These are phyloP conservation scores for Gadus chalcogrammus DNA, from an alignment of 2,113 vertebrate species.

Conservation along the genomic window DNA sequence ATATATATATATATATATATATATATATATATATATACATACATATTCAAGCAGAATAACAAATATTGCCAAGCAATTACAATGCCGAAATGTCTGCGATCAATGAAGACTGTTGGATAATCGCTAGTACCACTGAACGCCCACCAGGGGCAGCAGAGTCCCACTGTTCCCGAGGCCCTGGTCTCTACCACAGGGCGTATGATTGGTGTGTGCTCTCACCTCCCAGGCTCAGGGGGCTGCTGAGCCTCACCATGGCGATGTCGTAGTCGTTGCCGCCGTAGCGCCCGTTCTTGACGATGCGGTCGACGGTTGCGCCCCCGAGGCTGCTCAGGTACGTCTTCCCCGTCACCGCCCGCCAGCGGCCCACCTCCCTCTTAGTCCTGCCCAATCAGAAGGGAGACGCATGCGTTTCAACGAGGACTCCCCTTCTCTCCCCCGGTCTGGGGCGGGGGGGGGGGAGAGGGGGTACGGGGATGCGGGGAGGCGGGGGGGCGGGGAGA, in stretches of 20 bases:
- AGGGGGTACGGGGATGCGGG: background rate
- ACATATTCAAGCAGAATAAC: too few species aligned
- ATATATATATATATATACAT: too few species aligned
- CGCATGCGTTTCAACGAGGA: background rate
- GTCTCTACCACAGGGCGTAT: background rate
- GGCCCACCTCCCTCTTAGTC: conserved; percentile 52
- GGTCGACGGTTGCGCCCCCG: conserved; percentile 72
- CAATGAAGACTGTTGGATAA: too few species aligned
- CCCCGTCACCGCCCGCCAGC: conserved; percentile 79
- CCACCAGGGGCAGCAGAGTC: conserved; percentile 29
- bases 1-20: too few species aligned
- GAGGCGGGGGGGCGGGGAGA: background rate
- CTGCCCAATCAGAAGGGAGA: conserved; percentile 5
- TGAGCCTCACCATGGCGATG: conserved; percentile 83
- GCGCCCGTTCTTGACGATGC: conserved; percentile 70
- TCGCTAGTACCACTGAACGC: too few species aligned
- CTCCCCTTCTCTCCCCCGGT: too few species aligned
- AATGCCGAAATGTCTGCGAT: too few species aligned
- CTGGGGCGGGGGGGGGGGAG: background rate
- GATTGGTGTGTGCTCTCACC: conserved; percentile 61
- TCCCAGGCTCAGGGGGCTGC: conserved; percentile 67
- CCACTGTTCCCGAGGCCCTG: background rate
- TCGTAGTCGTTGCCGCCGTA: conserved; percentile 75
- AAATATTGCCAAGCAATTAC: too few species aligned
- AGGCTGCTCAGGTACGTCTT: conserved; percentile 49